Evolutionary conservation across 2,888 invertebrate species (phyloP).

Genomic region (Hyles lineata): DNA sequence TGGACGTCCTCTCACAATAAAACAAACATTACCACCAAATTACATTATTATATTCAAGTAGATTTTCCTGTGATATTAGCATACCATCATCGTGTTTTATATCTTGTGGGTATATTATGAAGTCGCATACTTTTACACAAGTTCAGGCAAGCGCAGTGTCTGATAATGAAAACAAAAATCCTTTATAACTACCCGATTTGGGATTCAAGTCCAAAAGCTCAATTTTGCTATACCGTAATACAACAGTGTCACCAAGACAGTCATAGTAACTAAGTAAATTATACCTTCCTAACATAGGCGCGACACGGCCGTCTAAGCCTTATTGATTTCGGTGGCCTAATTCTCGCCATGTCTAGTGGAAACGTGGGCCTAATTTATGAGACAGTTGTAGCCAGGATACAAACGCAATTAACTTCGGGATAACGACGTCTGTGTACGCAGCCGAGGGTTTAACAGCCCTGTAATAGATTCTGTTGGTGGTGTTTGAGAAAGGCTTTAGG

Average conservation of each 20-base stretch:
- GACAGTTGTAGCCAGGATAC: background rate
- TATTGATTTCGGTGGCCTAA: conserved; percentile 65
- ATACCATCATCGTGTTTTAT: background rate
- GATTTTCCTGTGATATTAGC: background rate
- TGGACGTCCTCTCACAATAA: conserved; percentile 10
- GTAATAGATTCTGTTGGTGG: background rate
- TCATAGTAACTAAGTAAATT: background rate
- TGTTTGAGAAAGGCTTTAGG: background rate
- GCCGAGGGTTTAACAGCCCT: background rate
- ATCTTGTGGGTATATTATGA: too few species aligned
- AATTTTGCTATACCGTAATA: too few species aligned
- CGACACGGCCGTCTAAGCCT: conserved; percentile 32
- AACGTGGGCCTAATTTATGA: conserved; percentile 14
- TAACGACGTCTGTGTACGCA: background rate
- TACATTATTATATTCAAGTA: background rate
- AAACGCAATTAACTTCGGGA: conserved; percentile 11
- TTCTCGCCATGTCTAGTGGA: conserved; percentile 48
- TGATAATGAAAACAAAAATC: too few species aligned
- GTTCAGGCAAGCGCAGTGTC: too few species aligned
- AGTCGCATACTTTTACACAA: too few species aligned
- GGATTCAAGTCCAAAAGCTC: too few species aligned
- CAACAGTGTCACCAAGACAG: too few species aligned
- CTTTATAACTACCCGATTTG: too few species aligned
- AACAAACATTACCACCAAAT: background rate
- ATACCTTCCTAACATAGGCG: conserved; percentile 1